phyloP scores from a whole-genome alignment of 1,140 invertebrate genomes.

The Tetraneura akinire region DNA sequence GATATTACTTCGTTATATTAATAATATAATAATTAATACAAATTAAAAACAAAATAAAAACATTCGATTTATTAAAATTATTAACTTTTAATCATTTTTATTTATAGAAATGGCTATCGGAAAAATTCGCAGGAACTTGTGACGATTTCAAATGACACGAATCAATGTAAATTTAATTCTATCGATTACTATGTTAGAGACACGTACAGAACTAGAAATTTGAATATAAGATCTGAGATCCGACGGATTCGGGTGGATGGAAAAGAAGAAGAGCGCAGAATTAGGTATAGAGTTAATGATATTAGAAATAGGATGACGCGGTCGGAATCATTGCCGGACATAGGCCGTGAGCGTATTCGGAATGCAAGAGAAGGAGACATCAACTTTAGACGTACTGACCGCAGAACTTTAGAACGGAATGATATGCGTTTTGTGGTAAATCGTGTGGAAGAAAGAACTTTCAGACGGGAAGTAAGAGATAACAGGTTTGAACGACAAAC shows the following conservation, averaged over 20 bases:
- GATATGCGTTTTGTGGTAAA: background rate
- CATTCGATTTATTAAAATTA: no score
- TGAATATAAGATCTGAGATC: constrained; percentile 14
- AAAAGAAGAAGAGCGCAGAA: constrained; percentile 2
- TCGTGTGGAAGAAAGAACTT: background rate
- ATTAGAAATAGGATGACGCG: background rate
- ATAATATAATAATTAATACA: background rate
- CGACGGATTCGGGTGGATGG: background rate
- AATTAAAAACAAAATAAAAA: background rate
- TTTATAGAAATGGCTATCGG: constrained; percentile 27
- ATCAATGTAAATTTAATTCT: constrained; percentile 2
- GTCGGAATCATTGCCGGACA: constrained; percentile 20
- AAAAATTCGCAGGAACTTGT: background rate
- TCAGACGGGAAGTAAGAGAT: constrained; percentile 9
- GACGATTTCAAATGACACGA: constrained; percentile 2
- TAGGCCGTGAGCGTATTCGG: background rate
- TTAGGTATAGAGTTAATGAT: background rate
- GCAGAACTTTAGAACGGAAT: background rate
- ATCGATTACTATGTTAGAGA: constrained; percentile 26
- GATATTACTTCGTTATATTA: background rate
- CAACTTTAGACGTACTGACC: background rate
- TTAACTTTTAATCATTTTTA: no score
- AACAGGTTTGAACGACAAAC: background rate
- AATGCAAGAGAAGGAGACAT: background rate
- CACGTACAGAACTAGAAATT: constrained; percentile 28